Percentiles rank a stretch among this genome's conserved stretches.
Evolutionary conservation across 2,113 vertebrate genomes (phyloP).

Genomic region (Halcyon malimbica): DNA sequence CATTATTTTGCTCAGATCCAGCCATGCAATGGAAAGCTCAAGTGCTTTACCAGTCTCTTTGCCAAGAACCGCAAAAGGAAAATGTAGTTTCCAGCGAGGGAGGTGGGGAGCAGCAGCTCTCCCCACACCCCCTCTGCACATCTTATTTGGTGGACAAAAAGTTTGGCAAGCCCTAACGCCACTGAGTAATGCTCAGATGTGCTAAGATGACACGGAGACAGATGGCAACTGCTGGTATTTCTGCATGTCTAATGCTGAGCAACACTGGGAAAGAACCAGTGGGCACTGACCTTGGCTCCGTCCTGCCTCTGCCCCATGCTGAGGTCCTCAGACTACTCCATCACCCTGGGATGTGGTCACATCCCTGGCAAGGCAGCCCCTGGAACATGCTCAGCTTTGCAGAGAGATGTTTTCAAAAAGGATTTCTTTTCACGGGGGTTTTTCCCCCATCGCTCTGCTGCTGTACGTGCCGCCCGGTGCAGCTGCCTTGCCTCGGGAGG

Average conservation of each 20-base stretch:
- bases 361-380: not conserved
- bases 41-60: not conserved
- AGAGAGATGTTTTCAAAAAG: not conserved
- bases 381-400: not conserved
- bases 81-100: not conserved
- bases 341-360: accelerated
- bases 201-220: not conserved
- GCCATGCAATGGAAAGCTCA: accelerated
- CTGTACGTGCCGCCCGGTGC: not conserved
- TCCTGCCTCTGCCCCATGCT: not conserved
- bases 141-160: not conserved
- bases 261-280: accelerated
- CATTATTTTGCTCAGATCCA: not conserved
- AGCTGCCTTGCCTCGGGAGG: not conserved
- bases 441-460: too few relatives aligned
- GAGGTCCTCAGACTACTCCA: not conserved
- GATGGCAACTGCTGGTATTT: not conserved
- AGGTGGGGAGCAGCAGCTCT: not conserved
- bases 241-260: not conserved
- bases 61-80: not conserved
- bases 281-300: not conserved
- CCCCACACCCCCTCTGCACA: accelerated
- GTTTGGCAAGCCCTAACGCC: accelerated
- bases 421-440: not conserved
- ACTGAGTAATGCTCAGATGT: accelerated